Evolutionary conservation across 2,888 invertebrate species (phyloP).

Genomic region (Trichacis sp.): DNA sequence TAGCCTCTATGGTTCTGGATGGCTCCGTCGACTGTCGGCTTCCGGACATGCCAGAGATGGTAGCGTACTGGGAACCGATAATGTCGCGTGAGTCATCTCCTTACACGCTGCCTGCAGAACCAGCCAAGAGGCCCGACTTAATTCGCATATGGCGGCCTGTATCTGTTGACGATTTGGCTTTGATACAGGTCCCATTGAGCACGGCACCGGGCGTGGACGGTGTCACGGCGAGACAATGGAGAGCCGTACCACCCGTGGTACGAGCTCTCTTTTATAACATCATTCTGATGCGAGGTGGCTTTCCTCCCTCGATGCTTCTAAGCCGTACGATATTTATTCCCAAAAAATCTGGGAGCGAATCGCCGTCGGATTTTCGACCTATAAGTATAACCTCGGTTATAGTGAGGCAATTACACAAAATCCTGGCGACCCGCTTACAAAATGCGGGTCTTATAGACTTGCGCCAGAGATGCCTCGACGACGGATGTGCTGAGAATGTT

Average conservation of each 20-base stretch:
- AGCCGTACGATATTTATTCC: conserved; percentile 31
- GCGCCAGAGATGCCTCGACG: conserved; percentile 35
- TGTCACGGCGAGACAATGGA: conserved; percentile 42
- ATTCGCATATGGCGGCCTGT: too few relatives aligned
- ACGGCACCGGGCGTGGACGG: conserved; percentile 47
- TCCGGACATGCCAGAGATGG: too few relatives aligned
- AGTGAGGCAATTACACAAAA: conserved; percentile 25
- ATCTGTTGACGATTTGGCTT: too few relatives aligned
- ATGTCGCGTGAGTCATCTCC: too few relatives aligned
- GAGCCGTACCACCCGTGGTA: conserved; percentile 22
- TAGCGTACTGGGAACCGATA: too few relatives aligned
- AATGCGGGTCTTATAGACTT: conserved; percentile 10
- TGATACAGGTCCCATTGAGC: too few relatives aligned
- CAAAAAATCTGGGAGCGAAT: conserved; percentile 25
- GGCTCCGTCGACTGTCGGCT: too few relatives aligned
- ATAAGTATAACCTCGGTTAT: conserved; percentile 42
- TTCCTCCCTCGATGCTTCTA: conserved; percentile 51
- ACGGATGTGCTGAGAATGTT: conserved; percentile 40
- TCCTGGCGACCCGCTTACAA: conserved; percentile 23
- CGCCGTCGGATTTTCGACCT: conserved; percentile 41
- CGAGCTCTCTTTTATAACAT: conserved; percentile 12
- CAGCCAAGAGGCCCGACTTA: too few relatives aligned
- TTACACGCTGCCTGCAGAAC: too few relatives aligned
- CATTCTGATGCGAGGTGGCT: conserved; percentile 21
- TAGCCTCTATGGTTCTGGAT: too few relatives aligned